Percentiles rank a stretch among this genome's conserved stretches.
These are phyloP conservation scores for Spodoptera frugiperda DNA, from an alignment of 1,140 invertebrate genomes.

Conservation along the genomic window DNA sequence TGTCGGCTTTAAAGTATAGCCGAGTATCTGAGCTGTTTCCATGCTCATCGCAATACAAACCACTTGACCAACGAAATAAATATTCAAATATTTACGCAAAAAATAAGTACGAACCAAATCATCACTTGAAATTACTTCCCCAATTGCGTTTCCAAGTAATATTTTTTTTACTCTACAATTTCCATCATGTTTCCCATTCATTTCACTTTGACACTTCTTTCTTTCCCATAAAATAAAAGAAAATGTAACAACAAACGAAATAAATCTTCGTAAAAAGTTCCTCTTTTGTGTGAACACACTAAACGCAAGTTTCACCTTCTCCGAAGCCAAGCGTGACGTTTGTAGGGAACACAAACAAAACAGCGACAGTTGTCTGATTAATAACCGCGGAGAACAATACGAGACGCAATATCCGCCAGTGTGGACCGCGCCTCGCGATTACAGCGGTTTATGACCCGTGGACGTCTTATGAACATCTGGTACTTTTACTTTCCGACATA, in stretches of 20 bases:
- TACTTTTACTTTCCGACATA: constrained; percentile 31
- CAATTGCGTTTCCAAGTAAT: constrained; percentile 15
- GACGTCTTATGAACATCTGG: constrained; percentile 32
- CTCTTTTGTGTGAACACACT: constrained; percentile 32
- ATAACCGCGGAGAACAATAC: constrained; percentile 50
- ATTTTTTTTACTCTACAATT: neutral
- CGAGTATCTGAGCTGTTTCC: too few relatives aligned
- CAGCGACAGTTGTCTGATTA: constrained; percentile 49
- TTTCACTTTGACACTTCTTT: constrained; percentile 1
- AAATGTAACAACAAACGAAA: constrained; percentile 30
- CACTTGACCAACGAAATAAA: too few relatives aligned
- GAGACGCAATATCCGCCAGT: constrained; percentile 49
- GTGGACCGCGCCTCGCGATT: constrained; percentile 45
- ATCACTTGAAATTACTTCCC: constrained; percentile 5
- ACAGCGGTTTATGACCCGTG: constrained; percentile 42
- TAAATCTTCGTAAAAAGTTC: constrained; percentile 22
- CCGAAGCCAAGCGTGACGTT: constrained; percentile 36
- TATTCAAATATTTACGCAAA: neutral
- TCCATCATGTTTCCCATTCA: constrained; percentile 22
- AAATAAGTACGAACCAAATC: neutral
- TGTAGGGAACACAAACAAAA: constrained; percentile 43
- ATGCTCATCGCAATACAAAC: too few relatives aligned
- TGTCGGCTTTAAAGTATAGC: too few relatives aligned
- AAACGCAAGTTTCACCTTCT: constrained; percentile 43
- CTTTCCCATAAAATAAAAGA: constrained; percentile 5